Percentiles rank a stretch among this genome's conserved stretches.
phyloP scores from a whole-genome alignment of 2,888 invertebrate genomes.

The Andrena chrysosceles region DNA sequence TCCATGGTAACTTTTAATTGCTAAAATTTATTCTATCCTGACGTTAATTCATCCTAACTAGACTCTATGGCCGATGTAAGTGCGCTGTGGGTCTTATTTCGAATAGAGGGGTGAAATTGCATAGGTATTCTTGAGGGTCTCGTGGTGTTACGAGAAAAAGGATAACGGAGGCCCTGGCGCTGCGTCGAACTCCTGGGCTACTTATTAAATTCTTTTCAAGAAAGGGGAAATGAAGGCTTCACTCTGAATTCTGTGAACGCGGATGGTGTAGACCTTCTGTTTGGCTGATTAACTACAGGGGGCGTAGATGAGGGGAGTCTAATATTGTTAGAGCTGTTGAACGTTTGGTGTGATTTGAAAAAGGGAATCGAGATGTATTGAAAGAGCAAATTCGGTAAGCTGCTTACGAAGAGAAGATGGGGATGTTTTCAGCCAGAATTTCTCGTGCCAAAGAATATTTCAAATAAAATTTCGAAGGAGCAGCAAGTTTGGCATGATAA shows the following conservation, averaged over 20 bases:
- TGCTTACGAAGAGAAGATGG: background rate
- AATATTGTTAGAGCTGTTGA: conserved; percentile 1
- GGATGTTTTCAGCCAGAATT: too few species aligned
- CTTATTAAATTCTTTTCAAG: conserved; percentile 8
- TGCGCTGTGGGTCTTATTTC: background rate
- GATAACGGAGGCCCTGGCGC: conserved; percentile 14
- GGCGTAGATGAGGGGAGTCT: background rate
- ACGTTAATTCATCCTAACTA: conserved; percentile 12
- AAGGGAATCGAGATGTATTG: background rate
- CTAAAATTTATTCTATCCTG: conserved; percentile 10
- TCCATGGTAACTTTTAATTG: conserved; percentile 19
- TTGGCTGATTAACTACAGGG: background rate
- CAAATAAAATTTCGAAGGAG: too few species aligned
- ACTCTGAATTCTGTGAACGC: background rate
- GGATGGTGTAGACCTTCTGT: background rate
- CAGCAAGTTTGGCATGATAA: too few species aligned
- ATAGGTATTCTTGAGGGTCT: background rate
- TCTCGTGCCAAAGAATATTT: too few species aligned
- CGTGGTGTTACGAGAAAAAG: background rate
- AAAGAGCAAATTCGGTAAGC: background rate
- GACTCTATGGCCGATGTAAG: background rate
- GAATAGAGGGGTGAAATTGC: background rate
- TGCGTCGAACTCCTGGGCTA: background rate
- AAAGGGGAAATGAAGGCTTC: background rate
- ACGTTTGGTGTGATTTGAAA: background rate